phyloP scores from a whole-genome alignment of 2,888 invertebrate genomes.

The Oscheius sp. region DNA sequence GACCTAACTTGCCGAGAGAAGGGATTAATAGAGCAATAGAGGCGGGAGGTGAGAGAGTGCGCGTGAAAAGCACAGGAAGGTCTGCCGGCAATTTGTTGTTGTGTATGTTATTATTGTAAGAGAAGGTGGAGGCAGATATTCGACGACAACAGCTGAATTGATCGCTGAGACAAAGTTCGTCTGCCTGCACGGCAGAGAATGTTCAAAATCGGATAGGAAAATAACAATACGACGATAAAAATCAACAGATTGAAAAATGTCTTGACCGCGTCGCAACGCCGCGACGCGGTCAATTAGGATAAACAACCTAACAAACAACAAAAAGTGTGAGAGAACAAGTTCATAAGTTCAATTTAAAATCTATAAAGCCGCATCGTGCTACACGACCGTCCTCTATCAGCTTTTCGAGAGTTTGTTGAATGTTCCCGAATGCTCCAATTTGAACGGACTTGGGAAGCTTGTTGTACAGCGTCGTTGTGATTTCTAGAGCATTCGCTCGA shows the following conservation, averaged over 20 bases:
- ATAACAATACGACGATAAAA: no score
- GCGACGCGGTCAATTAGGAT: constrained; percentile 22
- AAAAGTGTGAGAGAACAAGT: background rate
- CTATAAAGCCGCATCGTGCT: background rate
- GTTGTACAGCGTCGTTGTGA: constrained; percentile 16
- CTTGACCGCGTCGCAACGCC: constrained; percentile 17
- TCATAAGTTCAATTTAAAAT: constrained; percentile 4
- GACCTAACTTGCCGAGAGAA: background rate
- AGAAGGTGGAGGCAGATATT: background rate
- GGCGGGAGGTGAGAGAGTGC: background rate
- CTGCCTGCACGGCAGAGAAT: no score
- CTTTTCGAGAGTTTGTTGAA: constrained; percentile 14
- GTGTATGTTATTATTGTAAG: constrained; percentile 15
- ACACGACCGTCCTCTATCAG: constrained; percentile 19
- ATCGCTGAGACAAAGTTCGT: no score
- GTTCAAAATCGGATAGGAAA: no score
- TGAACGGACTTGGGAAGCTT: constrained; percentile 29
- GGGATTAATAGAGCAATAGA: background rate
- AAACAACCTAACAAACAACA: constrained; percentile 11
- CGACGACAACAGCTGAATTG: no score
- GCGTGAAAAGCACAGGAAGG: constrained; percentile 18
- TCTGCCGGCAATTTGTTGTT: constrained; percentile 7
- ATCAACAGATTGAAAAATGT: no score
- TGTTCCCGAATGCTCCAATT: constrained; percentile 28
- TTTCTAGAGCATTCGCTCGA: constrained; percentile 22